Evolutionary conservation across 2,113 vertebrate species (phyloP).

Genomic region (Apus apus): DNA sequence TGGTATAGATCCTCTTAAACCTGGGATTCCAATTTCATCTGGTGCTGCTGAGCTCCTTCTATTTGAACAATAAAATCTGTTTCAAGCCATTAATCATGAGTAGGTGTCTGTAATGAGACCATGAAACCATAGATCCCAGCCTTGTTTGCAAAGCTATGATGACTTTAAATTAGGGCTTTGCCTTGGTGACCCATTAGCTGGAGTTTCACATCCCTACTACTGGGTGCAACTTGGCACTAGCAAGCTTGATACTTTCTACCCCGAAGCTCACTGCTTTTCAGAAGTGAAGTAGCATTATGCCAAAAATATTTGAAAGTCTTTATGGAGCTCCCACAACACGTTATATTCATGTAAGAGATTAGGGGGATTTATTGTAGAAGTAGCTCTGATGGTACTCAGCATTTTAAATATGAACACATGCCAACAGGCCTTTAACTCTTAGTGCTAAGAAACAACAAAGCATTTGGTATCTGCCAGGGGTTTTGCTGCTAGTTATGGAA

Average conservation of each 20-base stretch:
- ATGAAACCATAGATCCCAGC: not conserved
- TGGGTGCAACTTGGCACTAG: not conserved
- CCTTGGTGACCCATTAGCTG: not conserved
- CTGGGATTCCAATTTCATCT: not conserved
- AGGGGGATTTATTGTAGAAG: not conserved
- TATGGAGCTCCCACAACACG: not conserved
- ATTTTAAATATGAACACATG: not conserved
- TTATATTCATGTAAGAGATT: not conserved
- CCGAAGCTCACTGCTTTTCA: not conserved
- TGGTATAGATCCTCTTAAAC: not conserved
- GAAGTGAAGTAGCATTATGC: not conserved
- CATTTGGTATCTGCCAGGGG: not conserved
- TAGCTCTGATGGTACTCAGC: not conserved
- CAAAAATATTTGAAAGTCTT: not conserved
- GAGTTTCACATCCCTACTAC: not conserved
- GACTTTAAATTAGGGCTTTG: slow-evolving; percentile 16
- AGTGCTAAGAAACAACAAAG: not conserved
- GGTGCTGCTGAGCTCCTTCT: not conserved
- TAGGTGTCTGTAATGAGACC: slow-evolving; percentile 7
- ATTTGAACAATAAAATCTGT: slow-evolving; percentile 3
- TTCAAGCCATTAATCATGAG: slow-evolving; percentile 38
- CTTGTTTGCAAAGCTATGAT: not conserved
- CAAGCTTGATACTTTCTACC: not conserved
- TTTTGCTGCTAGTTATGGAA: slow-evolving; percentile 5
- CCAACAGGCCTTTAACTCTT: not conserved